Evolutionary conservation across 2,888 invertebrate genomes (phyloP), one percentile per base, ranked within the genome.

Genomic region (Sympetrum striolatum): DNA sequence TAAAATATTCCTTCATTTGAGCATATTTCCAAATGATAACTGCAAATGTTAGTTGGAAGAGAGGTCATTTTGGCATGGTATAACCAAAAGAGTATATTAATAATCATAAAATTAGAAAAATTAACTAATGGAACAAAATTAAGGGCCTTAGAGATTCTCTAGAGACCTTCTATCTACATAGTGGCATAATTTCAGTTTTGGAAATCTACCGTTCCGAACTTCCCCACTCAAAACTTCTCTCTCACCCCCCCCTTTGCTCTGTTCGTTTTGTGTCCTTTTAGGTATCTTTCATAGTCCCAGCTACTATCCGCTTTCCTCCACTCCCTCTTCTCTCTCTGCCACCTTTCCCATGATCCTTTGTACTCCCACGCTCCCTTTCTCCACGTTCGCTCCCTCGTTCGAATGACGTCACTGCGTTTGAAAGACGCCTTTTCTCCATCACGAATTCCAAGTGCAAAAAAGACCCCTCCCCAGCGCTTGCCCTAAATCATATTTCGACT

Each of bases 391-490:
- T n/a, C 39, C 53, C 25, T 58, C 82, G 8, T 2, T 22, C 58
- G 37, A 39, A 48, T 86, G 86, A 86, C 86, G 86, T 86, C 86
- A 86, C 37, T 31, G 86, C 86, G 58, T 18, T 18, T 53, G 18
- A 53, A 53, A 73, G 73, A 73, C 73, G 60, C 86, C 82, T 58
- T 58, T 60, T 60, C 35, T 37, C n/a, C 60, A 39, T 22, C 60
- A 60, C 86, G 37, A 64, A 37, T 60, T 60, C 37, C 31, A 31
- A 60, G 86, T 35, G 86, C 60, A 58, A 48, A 86, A 86, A 86
- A 37, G 39, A 31, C 25, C 25, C 64, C 64, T 64, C 64, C 73
- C 25, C 31, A 73, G 31, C 25, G 25, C 5, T 64, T 60, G 22
- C 25, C 73, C 31, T 73, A 73, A 73, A 73, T 73, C 73, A 73